Evolutionary conservation across 2,113 vertebrate genomes (phyloP).

Genomic region (Psittacara wagleri): DNA sequence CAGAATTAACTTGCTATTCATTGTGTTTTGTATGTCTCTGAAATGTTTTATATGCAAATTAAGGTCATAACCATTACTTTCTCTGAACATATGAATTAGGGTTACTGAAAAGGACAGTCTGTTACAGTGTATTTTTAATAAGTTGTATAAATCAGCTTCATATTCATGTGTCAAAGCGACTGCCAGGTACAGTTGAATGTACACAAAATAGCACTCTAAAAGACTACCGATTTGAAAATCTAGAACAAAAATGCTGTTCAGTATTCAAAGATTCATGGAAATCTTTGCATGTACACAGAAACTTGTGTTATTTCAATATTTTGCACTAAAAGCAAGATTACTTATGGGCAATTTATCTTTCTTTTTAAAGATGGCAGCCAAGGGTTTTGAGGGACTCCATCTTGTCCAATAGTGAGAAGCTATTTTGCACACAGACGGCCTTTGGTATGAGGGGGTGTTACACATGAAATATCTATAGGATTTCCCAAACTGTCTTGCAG

Average conservation of each 20-base stretch:
- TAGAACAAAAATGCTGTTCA: not conserved
- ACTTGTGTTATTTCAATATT: not conserved
- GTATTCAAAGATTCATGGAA: not conserved
- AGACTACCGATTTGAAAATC: not conserved
- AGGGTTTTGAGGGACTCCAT: not conserved
- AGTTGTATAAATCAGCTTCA: not conserved
- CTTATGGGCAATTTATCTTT: not conserved
- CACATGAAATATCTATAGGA: not conserved
- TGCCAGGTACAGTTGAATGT: not conserved
- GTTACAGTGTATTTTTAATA: not conserved
- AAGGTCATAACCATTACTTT: not conserved
- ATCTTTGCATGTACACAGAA: not conserved
- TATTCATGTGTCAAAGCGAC: not conserved
- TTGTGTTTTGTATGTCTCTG: not conserved
- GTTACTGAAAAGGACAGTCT: not conserved
- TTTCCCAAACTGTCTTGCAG: not conserved
- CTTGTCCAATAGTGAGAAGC: not conserved
- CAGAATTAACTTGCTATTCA: conserved; percentile 6
- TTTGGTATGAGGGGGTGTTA: not conserved
- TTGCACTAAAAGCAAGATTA: not conserved
- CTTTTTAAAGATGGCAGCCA: not conserved
- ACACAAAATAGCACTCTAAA: not conserved
- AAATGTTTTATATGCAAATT: conserved; percentile 7
- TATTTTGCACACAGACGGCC: not conserved
- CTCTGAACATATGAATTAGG: not conserved